phyloP scores from a whole-genome alignment of 2,113 vertebrate species.

The Solea senegalensis region DNA sequence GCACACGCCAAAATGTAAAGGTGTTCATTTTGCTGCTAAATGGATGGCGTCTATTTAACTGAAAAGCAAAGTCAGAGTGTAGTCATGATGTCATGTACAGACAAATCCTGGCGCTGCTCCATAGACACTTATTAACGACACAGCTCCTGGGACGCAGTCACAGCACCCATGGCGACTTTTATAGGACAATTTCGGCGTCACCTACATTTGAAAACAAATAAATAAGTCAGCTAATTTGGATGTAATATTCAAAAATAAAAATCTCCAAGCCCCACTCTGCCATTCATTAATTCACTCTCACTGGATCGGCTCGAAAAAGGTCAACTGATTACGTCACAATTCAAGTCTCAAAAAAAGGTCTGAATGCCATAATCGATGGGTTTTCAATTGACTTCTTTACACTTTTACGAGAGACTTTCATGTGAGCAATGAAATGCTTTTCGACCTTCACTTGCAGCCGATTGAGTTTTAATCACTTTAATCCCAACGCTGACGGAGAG shows the following conservation, averaged over 20 bases:
- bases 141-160: slow-evolving; percentile 31
- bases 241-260: slow-evolving; percentile 50
- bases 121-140: slow-evolving; percentile 38
- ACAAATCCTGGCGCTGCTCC: slow-evolving; percentile 37
- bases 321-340: slow-evolving; percentile 47
- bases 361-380: too few relatives aligned
- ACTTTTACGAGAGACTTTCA: neutral
- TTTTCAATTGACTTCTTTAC: neutral
- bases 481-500: slow-evolving; percentile 21
- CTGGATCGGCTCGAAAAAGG: slow-evolving; percentile 52
- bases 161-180: slow-evolving; percentile 34
- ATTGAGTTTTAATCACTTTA: slow-evolving; percentile 20
- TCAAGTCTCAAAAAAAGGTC: neutral
- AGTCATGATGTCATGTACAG: slow-evolving; percentile 21
- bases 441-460: neutral
- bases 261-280: slow-evolving; percentile 16
- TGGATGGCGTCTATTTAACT: neutral
- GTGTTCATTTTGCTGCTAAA: neutral
- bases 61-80: slow-evolving; percentile 22
- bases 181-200: slow-evolving; percentile 33
- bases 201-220: slow-evolving; percentile 10
- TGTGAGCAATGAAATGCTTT: neutral
- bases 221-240: slow-evolving; percentile 32
- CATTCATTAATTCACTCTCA: slow-evolving; percentile 47
- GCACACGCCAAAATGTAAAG: too few relatives aligned